phyloP scores from a whole-genome alignment of 1,140 invertebrate species.

The Microplitis mediator region DNA sequence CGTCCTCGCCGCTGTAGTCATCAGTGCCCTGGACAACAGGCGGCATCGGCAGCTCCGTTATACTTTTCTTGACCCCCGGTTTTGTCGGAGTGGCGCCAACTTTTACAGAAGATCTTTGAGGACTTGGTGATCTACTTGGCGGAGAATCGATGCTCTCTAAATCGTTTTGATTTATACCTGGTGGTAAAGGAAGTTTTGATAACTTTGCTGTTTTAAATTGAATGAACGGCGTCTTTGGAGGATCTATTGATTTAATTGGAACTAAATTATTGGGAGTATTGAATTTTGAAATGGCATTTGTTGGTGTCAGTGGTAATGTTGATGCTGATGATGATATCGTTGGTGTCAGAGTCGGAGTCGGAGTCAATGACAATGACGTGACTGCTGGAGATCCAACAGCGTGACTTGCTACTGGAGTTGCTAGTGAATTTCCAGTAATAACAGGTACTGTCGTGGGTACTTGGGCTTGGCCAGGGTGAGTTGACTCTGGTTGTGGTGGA shows the following conservation, averaged over 20 bases:
- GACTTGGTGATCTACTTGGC: slow-evolving; percentile 68
- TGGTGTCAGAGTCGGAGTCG: slow-evolving; percentile 12
- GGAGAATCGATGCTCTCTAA: slow-evolving; percentile 77
- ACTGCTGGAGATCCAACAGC: neutral
- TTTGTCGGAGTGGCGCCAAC: slow-evolving; percentile 43
- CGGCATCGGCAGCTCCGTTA: slow-evolving; percentile 89
- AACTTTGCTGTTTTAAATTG: slow-evolving; percentile 69
- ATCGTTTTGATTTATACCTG: slow-evolving; percentile 81
- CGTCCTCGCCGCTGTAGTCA: slow-evolving; percentile 75
- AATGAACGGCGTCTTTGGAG: slow-evolving; percentile 52
- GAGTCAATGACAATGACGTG: neutral
- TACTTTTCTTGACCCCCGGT: slow-evolving; percentile 67
- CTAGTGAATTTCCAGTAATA: neutral
- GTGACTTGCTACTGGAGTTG: neutral
- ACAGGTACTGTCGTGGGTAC: neutral
- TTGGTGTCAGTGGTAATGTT: slow-evolving; percentile 21
- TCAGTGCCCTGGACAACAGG: slow-evolving; percentile 80
- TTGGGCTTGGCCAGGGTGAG: neutral
- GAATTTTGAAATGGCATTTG: slow-evolving; percentile 53
- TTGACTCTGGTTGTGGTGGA: too few relatives aligned
- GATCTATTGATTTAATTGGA: slow-evolving; percentile 52
- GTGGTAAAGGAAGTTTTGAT: slow-evolving; percentile 80
- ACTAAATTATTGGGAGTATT: slow-evolving; percentile 57
- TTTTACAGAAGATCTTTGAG: slow-evolving; percentile 47
- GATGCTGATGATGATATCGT: slow-evolving; percentile 31